Conservation (phyloP, 2,113 vertebrate genomes). For the Chaetodon trifascialis region DNA sequence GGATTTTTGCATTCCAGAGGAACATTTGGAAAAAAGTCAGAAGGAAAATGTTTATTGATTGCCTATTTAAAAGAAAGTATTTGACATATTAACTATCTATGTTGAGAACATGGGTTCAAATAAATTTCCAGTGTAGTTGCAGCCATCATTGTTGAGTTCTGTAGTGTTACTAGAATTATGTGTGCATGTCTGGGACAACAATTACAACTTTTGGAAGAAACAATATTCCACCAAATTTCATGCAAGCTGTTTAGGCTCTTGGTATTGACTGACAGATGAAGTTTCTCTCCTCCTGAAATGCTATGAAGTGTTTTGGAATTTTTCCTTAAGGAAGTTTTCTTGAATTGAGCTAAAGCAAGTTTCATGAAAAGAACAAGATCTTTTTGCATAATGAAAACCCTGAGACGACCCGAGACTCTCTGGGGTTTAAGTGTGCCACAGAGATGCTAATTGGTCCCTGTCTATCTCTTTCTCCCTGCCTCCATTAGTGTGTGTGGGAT, state of each 20-base stretch:
- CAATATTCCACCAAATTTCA: neutral
- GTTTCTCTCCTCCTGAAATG: neutral
- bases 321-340: slow-evolving; percentile 24
- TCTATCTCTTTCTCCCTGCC: slow-evolving; percentile 36
- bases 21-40: too few species aligned
- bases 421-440: slow-evolving; percentile 44
- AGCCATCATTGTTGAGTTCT: neutral
- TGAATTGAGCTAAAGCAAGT: slow-evolving; percentile 23
- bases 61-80: too few species aligned
- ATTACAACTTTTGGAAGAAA: neutral
- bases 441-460: slow-evolving; percentile 64
- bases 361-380: slow-evolving; percentile 27
- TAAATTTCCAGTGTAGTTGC: too few species aligned
- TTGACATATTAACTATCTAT: too few species aligned
- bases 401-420: slow-evolving; percentile 38
- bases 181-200: neutral
- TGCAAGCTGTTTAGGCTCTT: neutral
- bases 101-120: too few species aligned
- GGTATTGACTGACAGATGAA: slow-evolving; percentile 25
- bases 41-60: too few species aligned
- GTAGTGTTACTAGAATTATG: neutral
- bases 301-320: slow-evolving; percentile 16
- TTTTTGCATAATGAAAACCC: slow-evolving; percentile 35
- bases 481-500: slow-evolving; percentile 42
- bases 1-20: too few species aligned